phyloP scores from a whole-genome alignment of 92 coral and sea anemone genomes.

The Porites divaricata region DNA sequence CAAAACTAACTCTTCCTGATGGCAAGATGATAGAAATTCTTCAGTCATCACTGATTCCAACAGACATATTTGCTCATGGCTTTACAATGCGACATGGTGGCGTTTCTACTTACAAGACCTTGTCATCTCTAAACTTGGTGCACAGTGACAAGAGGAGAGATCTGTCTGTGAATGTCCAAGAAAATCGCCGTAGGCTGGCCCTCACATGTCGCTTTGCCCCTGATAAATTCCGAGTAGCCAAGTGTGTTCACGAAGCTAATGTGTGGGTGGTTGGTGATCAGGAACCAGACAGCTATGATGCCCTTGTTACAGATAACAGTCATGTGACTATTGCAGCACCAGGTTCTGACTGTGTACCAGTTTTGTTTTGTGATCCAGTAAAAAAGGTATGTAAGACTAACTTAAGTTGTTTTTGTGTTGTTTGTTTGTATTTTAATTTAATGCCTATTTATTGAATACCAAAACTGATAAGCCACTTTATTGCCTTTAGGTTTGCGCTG shows the following conservation, averaged over 20 bases:
- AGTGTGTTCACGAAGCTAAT: slow-evolving; percentile 70
- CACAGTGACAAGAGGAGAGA: slow-evolving; percentile 81
- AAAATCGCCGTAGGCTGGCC: slow-evolving; percentile 81
- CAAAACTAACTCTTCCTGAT: slow-evolving; percentile 57
- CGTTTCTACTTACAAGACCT: slow-evolving; percentile 75
- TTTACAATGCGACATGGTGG: slow-evolving; percentile 89
- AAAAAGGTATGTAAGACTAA: slow-evolving; percentile 59
- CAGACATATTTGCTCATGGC: slow-evolving; percentile 69
- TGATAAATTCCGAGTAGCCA: slow-evolving; percentile 68
- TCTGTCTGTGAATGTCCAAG: slow-evolving; percentile 70
- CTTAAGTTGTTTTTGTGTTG: not conserved
- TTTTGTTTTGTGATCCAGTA: slow-evolving; percentile 84
- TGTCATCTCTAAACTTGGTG: slow-evolving; percentile 80
- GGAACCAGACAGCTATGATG: slow-evolving; percentile 87
- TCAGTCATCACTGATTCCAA: slow-evolving; percentile 58
- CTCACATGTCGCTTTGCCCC: slow-evolving; percentile 59
- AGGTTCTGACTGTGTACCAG: slow-evolving; percentile 82
- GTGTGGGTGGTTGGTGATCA: slow-evolving; percentile 91
- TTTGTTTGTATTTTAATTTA: no score
- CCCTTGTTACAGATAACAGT: slow-evolving; percentile 65
- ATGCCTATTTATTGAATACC: no score
- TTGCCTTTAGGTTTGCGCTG: slow-evolving; percentile 76
- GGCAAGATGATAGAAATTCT: slow-evolving; percentile 67
- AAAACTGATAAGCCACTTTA: not conserved
- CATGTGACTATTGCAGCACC: slow-evolving; percentile 83